Evolutionary conservation across 2,113 vertebrate genomes (phyloP).

Genomic region (Sisor rabdophorus): DNA sequence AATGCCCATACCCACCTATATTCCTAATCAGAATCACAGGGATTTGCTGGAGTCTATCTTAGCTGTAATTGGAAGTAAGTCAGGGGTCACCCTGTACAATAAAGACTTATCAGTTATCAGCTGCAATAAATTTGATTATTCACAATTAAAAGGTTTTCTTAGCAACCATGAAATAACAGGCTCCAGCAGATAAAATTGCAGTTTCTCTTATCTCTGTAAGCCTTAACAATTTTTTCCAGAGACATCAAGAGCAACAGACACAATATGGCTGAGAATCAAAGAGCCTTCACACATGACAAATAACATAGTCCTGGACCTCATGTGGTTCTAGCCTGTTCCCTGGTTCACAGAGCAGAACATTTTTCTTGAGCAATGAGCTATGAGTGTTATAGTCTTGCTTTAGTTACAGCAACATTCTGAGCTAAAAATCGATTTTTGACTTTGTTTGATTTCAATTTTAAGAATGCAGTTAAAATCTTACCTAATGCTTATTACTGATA

Average conservation of each 20-base stretch:
- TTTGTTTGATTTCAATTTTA: background rate
- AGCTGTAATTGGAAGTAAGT: too few species aligned
- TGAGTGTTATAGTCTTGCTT: conserved; percentile 21
- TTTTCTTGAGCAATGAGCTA: conserved; percentile 30
- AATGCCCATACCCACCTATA: too few species aligned
- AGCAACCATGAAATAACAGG: conserved; percentile 10
- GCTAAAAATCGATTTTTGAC: too few species aligned
- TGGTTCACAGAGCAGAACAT: conserved; percentile 35
- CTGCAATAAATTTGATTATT: too few species aligned
- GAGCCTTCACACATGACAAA: conserved; percentile 48
- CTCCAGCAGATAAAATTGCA: conserved; percentile 31
- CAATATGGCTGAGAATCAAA: conserved; percentile 55
- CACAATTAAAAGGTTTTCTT: too few species aligned
- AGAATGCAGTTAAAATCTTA: too few species aligned
- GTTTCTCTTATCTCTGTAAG: conserved; percentile 31
- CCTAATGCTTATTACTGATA: too few species aligned
- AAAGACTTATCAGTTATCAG: too few species aligned
- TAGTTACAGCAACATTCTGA: too few species aligned
- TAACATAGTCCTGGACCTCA: conserved; percentile 54
- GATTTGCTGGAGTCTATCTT: too few species aligned
- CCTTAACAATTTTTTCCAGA: conserved; percentile 41
- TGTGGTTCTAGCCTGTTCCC: conserved; percentile 43
- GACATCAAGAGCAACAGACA: conserved; percentile 54
- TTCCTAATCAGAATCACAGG: too few species aligned
- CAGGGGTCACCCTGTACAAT: too few species aligned